Evolutionary conservation across 2,113 vertebrate genomes (phyloP), one percentile per base, ranked within the genome.

Genomic region (Zootoca vivipara): DNA sequence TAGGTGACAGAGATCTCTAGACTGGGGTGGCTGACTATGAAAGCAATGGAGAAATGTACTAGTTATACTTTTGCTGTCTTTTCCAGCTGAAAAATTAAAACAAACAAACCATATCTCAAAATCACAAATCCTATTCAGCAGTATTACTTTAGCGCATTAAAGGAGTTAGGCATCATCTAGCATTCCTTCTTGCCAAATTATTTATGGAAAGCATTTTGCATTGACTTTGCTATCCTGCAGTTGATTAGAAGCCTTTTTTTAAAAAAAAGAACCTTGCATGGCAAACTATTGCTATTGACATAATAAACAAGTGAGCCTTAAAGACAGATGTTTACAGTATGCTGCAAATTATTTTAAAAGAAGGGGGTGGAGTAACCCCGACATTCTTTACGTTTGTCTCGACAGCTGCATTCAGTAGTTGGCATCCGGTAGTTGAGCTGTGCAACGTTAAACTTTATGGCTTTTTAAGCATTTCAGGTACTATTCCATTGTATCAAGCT

Each of bases 401-500:
- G 89, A 65, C 89, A 94, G 87, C 91, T 94, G 88, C 86, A 67
- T 77, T 83, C 62, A 90, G 75, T 72, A 52, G 30, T 56, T 95
- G 94, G 89, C 93, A 89, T 91, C 40, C 46, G n/a, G 85, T 88
- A 40, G 82, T 62, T 90, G 46, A 90, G 82, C 82, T 91, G 85
- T 91, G 86, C 90, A 91, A 90, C 81, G 89, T 93, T 93, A 92
- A 93, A 84, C 86, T 89, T 92, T 89, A 93, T 15, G 85, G 72
- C 92, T 94, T 95, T 92, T 85, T 92, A 87, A 93, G 88, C 86
- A 94, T 95, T 94, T 94, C 89, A 93, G 95, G 94, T 94, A 93
- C 94, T 84, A 91, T 94, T 95, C 91, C 91, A 42, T 92, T 96
- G 87, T 93, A 89, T 94, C 93, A 95, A 95, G 91, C 78, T 96